Evolutionary conservation across 2,888 invertebrate genomes (phyloP), one percentile per base, ranked within the genome.

Genomic region (Druceiella hillmani): DNA sequence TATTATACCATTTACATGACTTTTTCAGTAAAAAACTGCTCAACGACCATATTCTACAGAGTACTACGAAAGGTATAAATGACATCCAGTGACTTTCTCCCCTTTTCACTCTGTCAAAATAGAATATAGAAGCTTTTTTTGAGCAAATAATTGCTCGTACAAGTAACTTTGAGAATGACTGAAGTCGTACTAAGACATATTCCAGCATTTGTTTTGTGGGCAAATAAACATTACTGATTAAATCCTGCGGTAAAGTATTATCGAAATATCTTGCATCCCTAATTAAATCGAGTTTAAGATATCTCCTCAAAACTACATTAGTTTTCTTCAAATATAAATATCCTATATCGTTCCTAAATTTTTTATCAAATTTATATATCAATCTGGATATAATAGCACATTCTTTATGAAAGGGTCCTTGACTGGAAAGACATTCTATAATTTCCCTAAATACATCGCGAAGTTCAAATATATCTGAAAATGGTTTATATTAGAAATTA

Each of bases 131-230:
- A 33, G 75, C 62, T 49, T 63, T 58, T 49, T 62, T 66, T 1
- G 75, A 64, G 43, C 65, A 67, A 4, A 65, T 52, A 48, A 67
- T 66, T 28, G 76, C 55, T 42, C 75, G 61, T 20, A 62, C 49
- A 66, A 78, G 71, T 11, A 79, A 55, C 52, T 74, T 76, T 1
- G 71, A 62, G 54, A 78, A 76, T 28, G 75, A 62, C 48, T 78
- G 70, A 3, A 74, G 56, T 50, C 69, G 64, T 2, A 75, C 53
- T 30, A 79, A 54, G 12, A 78, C 47, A 59, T 70, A 78, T 50
- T 79, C 62, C 7, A 79, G 48, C 72, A 76, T 76, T 56, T 79
- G 78, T 43, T 59, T 62, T 3, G 76, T 73, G n/a, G 79, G 79
- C 31, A 76, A 57, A 50, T 62, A 64, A 12, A 57, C 47, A 22